Evolutionary conservation across 1,140 invertebrate genomes (phyloP).

Genomic region (Drosophila aff.): DNA sequence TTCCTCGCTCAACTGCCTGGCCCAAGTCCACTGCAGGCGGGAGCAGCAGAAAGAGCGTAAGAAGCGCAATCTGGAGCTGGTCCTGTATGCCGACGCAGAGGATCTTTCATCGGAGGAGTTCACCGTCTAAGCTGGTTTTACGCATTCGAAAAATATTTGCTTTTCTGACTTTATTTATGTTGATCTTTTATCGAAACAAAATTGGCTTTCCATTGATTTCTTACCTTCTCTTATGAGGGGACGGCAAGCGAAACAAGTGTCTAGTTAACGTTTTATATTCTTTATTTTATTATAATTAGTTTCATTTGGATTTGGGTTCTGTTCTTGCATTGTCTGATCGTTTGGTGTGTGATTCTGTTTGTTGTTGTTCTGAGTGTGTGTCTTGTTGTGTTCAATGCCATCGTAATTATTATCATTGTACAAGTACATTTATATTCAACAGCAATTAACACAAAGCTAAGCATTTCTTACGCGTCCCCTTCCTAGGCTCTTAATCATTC

Average conservation of each 20-base stretch:
- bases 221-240: neutral
- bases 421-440: constrained; percentile 85
- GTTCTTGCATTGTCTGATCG: constrained; percentile 46
- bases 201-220: neutral
- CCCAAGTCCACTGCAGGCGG: constrained; percentile 95
- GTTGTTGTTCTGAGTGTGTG: constrained; percentile 38
- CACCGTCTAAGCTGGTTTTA: neutral
- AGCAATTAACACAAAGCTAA: constrained; percentile 85
- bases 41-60: constrained; percentile 86
- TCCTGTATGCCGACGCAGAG: neutral
- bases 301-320: constrained; percentile 63
- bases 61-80: constrained; percentile 4
- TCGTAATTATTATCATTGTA: constrained; percentile 77
- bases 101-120: constrained; percentile 6
- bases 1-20: constrained; percentile 97
- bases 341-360: constrained; percentile 30
- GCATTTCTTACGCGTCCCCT: constrained; percentile 63
- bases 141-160: neutral
- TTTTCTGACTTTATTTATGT: neutral
- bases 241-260: neutral
- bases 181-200: constrained; percentile 2
- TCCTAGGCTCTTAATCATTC: constrained; percentile 27
- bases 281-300: constrained; percentile 79
- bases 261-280: constrained; percentile 72
- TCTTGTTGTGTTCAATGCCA: constrained; percentile 55